Conservation (phyloP, 2,797 vertebrate species). For the Erethizon dorsatum region DNA sequence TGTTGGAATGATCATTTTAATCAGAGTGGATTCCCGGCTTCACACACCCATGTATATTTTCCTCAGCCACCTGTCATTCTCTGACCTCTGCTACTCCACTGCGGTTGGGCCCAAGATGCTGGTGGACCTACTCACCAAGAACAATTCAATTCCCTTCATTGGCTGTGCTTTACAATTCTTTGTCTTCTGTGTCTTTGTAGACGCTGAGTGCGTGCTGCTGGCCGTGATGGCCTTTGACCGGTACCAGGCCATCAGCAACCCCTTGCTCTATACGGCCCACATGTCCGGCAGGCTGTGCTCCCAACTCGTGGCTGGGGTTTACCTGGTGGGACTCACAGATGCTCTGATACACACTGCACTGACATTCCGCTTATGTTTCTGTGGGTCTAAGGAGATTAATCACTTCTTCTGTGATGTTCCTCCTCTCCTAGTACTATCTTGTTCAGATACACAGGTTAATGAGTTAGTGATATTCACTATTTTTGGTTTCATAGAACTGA, state of each 20-base stretch:
- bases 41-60: constrained; percentile 79
- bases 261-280: constrained; percentile 67
- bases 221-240: constrained; percentile 71
- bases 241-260: constrained; percentile 78
- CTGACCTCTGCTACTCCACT: constrained; percentile 74
- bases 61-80: constrained; percentile 77
- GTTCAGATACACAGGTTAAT: constrained; percentile 10
- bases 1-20: constrained; percentile 76
- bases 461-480: constrained; percentile 32
- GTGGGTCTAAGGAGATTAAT: background rate
- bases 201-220: constrained; percentile 72
- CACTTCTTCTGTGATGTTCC: constrained; percentile 60
- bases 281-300: constrained; percentile 69
- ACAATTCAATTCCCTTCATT: constrained; percentile 52
- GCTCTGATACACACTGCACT: background rate
- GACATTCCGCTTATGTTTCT: background rate
- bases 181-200: constrained; percentile 61
- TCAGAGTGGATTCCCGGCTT: constrained; percentile 37
- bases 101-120: background rate
- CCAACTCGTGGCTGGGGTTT: background rate
- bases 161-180: constrained; percentile 69
- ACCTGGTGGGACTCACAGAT: background rate
- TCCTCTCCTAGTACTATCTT: constrained; percentile 58
- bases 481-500: constrained; percentile 64
- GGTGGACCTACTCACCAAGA: background rate